Base-by-base conservation (phyloP, 2,113 vertebrate species). In the Vulpes vulpes region DNA sequence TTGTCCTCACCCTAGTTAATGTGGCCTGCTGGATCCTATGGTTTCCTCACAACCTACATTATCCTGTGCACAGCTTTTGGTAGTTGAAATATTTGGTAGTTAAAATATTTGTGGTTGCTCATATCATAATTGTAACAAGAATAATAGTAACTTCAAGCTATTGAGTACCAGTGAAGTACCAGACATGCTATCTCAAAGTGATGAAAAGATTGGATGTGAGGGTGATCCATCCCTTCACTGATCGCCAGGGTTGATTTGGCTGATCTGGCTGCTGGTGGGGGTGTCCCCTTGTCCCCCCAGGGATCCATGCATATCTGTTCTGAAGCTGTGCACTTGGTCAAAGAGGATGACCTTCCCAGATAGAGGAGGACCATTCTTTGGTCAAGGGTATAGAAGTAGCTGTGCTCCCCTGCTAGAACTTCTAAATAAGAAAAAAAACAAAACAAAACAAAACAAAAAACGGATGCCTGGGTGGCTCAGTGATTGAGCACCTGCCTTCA, bases 101-200 rank as follows among this genome's bases (percentile, higher is more conserved):
- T 35, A 55, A 76, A 96, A 94, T 67, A 60, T 71, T 11, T 84
- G 11, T 19, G 59, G n/a, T 84, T 88, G 82, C 32, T 89, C 8
- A 55, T 55, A 69, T 51, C 22, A 91, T 76, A 3, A 15, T 19
- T 4, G 1, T 53, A 78, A 81, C 60, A 90, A 95, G 80, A 85
- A 62, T 49, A 95, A 96, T 35, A 64, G 62, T 59, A 64, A 84
- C 85, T 85, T 95, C 59, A 55, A 89, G 60, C 27, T 73, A 35
- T 4, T 60, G 73, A 89, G 38, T 49, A 73, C 22, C 25, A 32
- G 35, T n/a, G 59, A 93, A 43, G 71, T 81, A 38, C 32, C 91
- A 94, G 80, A n/a, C 19, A 89, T 0, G 19, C 2, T 84, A 83
- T 73, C 64, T 65, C 12, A 2, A 82, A 93, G 27, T 67, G 60